Conservation (phyloP, 1,140 invertebrate species). For the Onthophagus taurus region DNA sequence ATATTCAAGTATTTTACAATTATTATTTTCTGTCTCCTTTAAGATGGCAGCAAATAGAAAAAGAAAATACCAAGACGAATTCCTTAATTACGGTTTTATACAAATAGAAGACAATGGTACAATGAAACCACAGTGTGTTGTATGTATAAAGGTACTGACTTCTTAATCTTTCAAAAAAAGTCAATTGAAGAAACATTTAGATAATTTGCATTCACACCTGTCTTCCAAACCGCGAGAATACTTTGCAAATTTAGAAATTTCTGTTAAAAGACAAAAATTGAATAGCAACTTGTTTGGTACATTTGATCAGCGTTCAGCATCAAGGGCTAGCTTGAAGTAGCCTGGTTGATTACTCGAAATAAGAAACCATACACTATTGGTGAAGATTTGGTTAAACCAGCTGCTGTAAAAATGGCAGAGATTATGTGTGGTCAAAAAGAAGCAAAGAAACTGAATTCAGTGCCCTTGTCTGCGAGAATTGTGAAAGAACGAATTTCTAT, state of each 20-base stretch:
- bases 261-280: slow-evolving; percentile 21
- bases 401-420: slow-evolving; percentile 19
- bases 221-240: slow-evolving; percentile 20
- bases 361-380: slow-evolving; percentile 21
- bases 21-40: slow-evolving; percentile 21
- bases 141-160: slow-evolving; percentile 23
- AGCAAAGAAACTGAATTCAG: slow-evolving; percentile 23
- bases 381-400: slow-evolving; percentile 21
- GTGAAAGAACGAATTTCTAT: slow-evolving; percentile 17
- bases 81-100: slow-evolving; percentile 23
- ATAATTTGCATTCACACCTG: slow-evolving; percentile 19
- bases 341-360: slow-evolving; percentile 22
- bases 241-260: slow-evolving; percentile 21
- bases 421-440: slow-evolving; percentile 19
- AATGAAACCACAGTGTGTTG: slow-evolving; percentile 25
- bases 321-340: no score
- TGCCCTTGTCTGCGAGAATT: slow-evolving; percentile 24
- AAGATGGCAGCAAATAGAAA: slow-evolving; percentile 24
- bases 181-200: slow-evolving; percentile 23
- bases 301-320: slow-evolving; percentile 24
- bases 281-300: slow-evolving; percentile 20
- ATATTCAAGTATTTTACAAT: slow-evolving; percentile 21
- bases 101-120: slow-evolving; percentile 19
- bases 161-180: slow-evolving; percentile 25
- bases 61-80: slow-evolving; percentile 21